phyloP scores from a whole-genome alignment of 2,113 vertebrate species.

The Rhadina sibilatrix region DNA sequence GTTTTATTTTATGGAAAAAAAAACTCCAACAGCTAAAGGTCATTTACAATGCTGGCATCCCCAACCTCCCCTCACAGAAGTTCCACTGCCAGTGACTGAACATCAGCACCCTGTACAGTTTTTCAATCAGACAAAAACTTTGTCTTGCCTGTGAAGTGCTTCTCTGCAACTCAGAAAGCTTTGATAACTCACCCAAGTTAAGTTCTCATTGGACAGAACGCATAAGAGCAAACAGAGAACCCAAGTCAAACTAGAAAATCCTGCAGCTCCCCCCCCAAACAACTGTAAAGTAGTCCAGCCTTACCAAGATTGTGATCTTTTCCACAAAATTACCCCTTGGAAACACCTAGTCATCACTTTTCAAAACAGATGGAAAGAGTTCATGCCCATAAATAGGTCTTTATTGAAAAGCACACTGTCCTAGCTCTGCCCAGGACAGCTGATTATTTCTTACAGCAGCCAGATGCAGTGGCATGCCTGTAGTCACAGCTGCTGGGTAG shows the following conservation, averaged over 20 bases:
- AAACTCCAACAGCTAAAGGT: neutral
- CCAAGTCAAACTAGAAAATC: neutral
- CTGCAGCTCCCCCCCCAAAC: neutral
- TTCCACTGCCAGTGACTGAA: neutral
- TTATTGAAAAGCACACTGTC: neutral
- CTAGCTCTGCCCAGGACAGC: neutral
- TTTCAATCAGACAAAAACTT: neutral
- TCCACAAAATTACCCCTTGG: neutral
- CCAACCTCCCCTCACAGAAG: no score
- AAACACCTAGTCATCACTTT: neutral
- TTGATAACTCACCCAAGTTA: neutral
- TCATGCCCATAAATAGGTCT: fast-evolving
- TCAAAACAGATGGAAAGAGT: neutral
- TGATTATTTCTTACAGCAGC: neutral
- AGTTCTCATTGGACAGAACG: neutral
- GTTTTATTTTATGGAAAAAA: neutral
- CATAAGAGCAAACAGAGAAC: neutral
- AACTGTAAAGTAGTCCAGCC: fast-evolving
- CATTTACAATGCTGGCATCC: neutral
- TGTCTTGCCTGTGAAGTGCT: neutral
- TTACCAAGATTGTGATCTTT: neutral
- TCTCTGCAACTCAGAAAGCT: neutral
- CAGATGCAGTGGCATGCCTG: neutral
- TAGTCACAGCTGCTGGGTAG: neutral
- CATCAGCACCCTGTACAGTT: neutral